These are phyloP conservation scores for Cladopsammia gracilis DNA, from an alignment of 64 coral and sea anemone genomes.

Conservation along the genomic window DNA sequence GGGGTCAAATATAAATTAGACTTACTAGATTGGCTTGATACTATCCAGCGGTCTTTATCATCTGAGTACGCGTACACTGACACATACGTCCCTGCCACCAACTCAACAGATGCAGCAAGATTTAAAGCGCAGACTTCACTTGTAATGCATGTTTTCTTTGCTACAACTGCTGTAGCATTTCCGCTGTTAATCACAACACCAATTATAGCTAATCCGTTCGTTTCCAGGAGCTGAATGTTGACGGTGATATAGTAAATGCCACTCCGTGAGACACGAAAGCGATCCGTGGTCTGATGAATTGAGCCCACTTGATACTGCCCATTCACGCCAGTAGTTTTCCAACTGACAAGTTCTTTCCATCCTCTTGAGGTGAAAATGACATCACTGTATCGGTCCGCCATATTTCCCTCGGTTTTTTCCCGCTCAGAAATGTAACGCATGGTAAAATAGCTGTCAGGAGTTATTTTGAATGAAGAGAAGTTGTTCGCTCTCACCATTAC, in stretches of 20 bases:
- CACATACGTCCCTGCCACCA: slow-evolving; percentile 42
- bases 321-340: slow-evolving; percentile 54
- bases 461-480: slow-evolving; percentile 29
- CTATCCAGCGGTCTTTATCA: slow-evolving; percentile 43
- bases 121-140: slow-evolving; percentile 34
- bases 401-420: slow-evolving; percentile 40
- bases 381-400: slow-evolving; percentile 72
- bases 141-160: slow-evolving; percentile 15
- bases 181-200: slow-evolving; percentile 68
- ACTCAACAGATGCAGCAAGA: slow-evolving; percentile 38
- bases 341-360: slow-evolving; percentile 74
- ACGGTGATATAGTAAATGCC: slow-evolving; percentile 43
- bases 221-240: slow-evolving; percentile 49
- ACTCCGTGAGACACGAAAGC: slow-evolving; percentile 47
- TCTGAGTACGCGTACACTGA: slow-evolving; percentile 72
- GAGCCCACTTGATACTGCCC: slow-evolving; percentile 81
- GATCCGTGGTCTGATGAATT: slow-evolving; percentile 75
- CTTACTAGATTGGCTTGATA: slow-evolving; percentile 76
- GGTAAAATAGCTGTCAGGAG: slow-evolving; percentile 42
- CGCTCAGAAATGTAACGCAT: slow-evolving; percentile 59
- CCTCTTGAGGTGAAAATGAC: slow-evolving; percentile 41
- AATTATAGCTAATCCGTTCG: slow-evolving; percentile 27
- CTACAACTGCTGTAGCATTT: slow-evolving; percentile 48
- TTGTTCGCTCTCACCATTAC: slow-evolving; percentile 44
- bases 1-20: slow-evolving; percentile 52